Percentiles rank a stretch among this genome's conserved stretches.
Evolutionary conservation across 2,113 vertebrate species (phyloP).

Genomic region (Boleophthalmus pectinirostris): DNA sequence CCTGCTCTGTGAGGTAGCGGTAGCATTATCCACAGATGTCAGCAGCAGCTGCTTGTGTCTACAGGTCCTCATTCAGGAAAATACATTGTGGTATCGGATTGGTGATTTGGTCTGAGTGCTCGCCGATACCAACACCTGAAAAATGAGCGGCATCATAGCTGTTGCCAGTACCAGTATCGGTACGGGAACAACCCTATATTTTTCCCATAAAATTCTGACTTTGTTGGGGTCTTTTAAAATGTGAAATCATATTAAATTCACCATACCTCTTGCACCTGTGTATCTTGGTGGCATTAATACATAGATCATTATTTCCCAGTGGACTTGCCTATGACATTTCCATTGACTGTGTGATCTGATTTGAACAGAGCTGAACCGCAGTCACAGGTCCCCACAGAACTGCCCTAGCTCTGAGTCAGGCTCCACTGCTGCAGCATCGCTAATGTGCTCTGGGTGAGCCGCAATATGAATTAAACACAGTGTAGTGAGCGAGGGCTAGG

Average conservation of each 20-base stretch:
- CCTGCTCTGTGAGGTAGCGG: too few relatives aligned
- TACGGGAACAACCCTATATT: not conserved
- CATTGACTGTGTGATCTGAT: conserved; percentile 41
- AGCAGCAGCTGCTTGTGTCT: too few relatives aligned
- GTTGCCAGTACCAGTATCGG: too few relatives aligned
- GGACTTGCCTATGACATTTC: conserved; percentile 26
- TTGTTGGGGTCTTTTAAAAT: not conserved
- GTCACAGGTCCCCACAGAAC: conserved; percentile 27
- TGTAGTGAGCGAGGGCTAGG: conserved; percentile 39
- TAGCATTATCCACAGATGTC: too few relatives aligned
- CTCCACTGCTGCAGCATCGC: conserved; percentile 31
- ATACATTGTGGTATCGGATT: too few relatives aligned
- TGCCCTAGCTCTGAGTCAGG: not conserved
- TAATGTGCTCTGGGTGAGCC: conserved; percentile 47
- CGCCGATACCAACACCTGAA: too few relatives aligned
- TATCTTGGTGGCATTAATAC: not conserved
- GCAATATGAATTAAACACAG: conserved; percentile 61
- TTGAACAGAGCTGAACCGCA: conserved; percentile 23
- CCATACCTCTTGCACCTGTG: not conserved
- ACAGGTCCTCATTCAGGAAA: too few relatives aligned
- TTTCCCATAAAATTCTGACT: not conserved
- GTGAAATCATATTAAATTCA: not conserved
- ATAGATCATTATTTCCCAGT: not conserved
- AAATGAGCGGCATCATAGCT: too few relatives aligned
- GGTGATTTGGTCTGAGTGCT: too few relatives aligned